Base-by-base conservation (phyloP, 2,888 invertebrate genomes). In the Eupithecia abbreviata region DNA sequence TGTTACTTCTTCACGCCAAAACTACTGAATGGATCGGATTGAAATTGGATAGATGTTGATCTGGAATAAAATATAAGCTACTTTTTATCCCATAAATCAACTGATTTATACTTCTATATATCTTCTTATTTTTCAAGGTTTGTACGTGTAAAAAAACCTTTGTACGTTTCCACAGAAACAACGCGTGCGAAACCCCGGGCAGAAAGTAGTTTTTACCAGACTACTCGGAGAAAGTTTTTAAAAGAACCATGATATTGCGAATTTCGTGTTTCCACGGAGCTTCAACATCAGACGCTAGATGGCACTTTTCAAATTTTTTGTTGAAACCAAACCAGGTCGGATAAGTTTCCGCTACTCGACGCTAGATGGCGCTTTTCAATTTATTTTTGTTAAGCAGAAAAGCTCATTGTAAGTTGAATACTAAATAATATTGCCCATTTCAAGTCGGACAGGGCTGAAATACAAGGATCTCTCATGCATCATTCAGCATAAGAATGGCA, bases 311-410 rank as follows among this genome's bases (percentile, higher is more conserved):
- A 12, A 62, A 0, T 12, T 30, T 30, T 62, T 30, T 10, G 3
- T 4, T 12, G 18, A 30, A 62, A 30, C 30, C 10, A 3, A 10
- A 30, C 2, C 18, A 62, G 18, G 18, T 62, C 12, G 4, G 18
- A 30, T 4, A 12, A 30, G 30, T 4, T 62, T 62, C 62, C 45
- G 62, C 68, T 72, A 72, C 72, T 49, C n/a, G 65, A 49, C 71
- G 62, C 49, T 72, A 77, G 77, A 74, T 72, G 72, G 55, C 77
- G 74, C 69, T 41, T 58, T 65, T 67, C 30, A 69, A 4, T 66
- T 75, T 67, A n/a, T 45, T 68, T 43, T 43, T n/a, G 1, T n/a
- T n/a, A 45, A 42, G 42, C 7, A 9, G 18, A 18, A 3, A 0
- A 47, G 9, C 30, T 30, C 30, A 30, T 12, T 62, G 2, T 62